These are phyloP conservation scores for Clarias fuscus DNA, from an alignment of 2,797 vertebrate genomes.

Conservation along the genomic window DNA sequence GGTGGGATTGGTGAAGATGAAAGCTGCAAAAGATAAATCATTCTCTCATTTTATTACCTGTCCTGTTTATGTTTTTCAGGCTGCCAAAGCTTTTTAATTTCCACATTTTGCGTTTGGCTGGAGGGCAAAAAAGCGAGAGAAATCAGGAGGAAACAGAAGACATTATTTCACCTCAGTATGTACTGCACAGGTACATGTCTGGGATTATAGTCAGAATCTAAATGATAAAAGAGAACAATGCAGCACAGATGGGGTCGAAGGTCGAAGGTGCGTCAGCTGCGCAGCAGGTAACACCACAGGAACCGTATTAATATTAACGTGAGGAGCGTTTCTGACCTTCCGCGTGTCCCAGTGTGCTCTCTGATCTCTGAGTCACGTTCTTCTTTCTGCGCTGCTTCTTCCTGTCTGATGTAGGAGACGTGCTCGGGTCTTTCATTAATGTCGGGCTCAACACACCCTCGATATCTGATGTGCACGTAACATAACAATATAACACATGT, in stretches of 20 bases:
- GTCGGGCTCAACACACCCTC: conserved; percentile 76
- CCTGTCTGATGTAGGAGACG: conserved; percentile 86
- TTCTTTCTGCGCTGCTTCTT: conserved; percentile 95
- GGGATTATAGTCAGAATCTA: background rate
- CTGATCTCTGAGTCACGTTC: conserved; percentile 88
- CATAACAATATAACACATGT: background rate
- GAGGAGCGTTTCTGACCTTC: conserved; percentile 78
- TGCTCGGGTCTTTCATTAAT: conserved; percentile 48
- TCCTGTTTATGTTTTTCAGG: conserved; percentile 99
- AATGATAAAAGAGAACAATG: background rate
- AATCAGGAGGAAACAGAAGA: background rate
- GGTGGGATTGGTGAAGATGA: background rate
- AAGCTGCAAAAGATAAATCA: background rate
- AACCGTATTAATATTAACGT: background rate
- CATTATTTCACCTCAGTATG: background rate
- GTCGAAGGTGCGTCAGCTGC: no score
- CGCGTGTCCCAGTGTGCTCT: conserved; percentile 83
- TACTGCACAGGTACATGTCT: background rate
- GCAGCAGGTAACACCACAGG: no score
- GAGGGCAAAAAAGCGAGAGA: conserved; percentile 46
- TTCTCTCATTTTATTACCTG: conserved; percentile 82
- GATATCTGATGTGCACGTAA: conserved; percentile 57
- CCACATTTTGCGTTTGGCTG: conserved; percentile 99
- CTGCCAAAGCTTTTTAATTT: conserved; percentile 99
- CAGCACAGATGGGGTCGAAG: no score